phyloP scores from a whole-genome alignment of 2,888 invertebrate species.

The Dicranocentrus wangi region DNA sequence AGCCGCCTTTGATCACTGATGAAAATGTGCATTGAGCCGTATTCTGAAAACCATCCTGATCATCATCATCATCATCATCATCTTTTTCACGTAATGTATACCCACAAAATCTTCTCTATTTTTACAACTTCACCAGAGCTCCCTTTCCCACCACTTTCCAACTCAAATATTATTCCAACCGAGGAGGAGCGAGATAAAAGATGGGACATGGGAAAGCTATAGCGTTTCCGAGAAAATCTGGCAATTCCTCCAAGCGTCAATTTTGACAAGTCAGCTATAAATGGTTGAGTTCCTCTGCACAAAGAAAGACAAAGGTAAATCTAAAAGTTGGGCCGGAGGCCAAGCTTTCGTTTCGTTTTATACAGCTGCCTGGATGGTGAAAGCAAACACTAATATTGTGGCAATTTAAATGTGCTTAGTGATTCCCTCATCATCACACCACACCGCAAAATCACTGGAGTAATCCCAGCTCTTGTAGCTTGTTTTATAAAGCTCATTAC shows the following conservation, averaged over 20 bases:
- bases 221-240: conserved; percentile 38
- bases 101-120: conserved; percentile 22
- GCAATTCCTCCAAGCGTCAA: conserved; percentile 53
- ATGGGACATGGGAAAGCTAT: conserved; percentile 21
- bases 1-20: conserved; percentile 73
- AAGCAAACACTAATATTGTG: conserved; percentile 46
- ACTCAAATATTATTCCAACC: conserved; percentile 64
- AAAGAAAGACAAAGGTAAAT: conserved; percentile 1
- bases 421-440: not conserved
- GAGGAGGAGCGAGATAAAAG: conserved; percentile 37
- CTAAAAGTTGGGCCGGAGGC: conserved; percentile 14
- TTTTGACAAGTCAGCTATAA: conserved; percentile 48
- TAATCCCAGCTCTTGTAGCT: no score
- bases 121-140: not conserved
- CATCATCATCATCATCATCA: conserved; percentile 43
- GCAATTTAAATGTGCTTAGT: conserved; percentile 35
- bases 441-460: not conserved
- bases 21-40: conserved; percentile 73
- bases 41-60: conserved; percentile 47
- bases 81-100: not conserved
- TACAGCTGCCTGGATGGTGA: conserved; percentile 37
- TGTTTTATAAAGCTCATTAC: conserved; percentile 59
- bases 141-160: conserved; percentile 48
- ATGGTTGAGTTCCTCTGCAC: not conserved
- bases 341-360: conserved; percentile 31